Evolutionary conservation across 2,888 invertebrate genomes (phyloP), one percentile per base, ranked within the genome.

Genomic region (Lepidonotus clava): DNA sequence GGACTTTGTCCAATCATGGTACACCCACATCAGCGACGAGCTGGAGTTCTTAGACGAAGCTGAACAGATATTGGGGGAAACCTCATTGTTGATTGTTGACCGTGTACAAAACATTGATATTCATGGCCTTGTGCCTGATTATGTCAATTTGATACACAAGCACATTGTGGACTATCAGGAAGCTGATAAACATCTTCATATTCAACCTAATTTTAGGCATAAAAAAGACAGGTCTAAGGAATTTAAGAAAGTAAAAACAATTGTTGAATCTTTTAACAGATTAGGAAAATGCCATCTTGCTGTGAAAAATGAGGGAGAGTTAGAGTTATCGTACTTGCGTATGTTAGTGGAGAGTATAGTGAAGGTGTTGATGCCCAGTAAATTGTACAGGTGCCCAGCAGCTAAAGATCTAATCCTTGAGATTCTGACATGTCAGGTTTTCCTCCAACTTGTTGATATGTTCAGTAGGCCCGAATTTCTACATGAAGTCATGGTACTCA

Each of bases 211-310:
- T 85, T 40, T 32, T 21, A 67, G 85, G 21, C 41, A 38, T 11
- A 85, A 85, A 71, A 71, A 67, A 41, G 71, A 71, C 61, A 41
- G 66, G 18, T 46, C 66, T 18, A 66, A 61, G 76, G 85, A 85
- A 66, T 85, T 85, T 51, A 85, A 85, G 34, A 67, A 71, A 11
- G 41, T 67, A 18, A 85, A 71, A 28, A 85, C 14, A 76, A 38
- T 85, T 46, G 46, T 51, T n/a, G 66, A 85, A 46, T 41, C 71
- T 0, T 85, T 67, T 36, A 76, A 46, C 32, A 67, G 40, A 32
- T 36, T 85, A 21, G 85, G 51, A 1, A 71, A 71, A 18, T 85
- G 38, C 18, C 85, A 85, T 46, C 40, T 71, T 40, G 67, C 67
- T 34, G 46, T 76, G 41, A 85, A 85, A 40, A 71, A 66, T 71